phyloP scores from a whole-genome alignment of 2,113 vertebrate species.

The chimpanzee (Pan troglodytes) region NHGRI_mPanTro3-v2.1_pri NC_072418.2:34912001-34912500 shows the following conservation, averaged over 20 bases:
- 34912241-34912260: not conserved
- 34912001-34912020: not conserved
- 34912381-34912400: accelerated
- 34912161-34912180: not conserved
- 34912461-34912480: not conserved
- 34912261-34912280: not conserved
- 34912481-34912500: not conserved
- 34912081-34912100: not conserved
- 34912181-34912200: not conserved
- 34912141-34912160: not conserved
- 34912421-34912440: not conserved
- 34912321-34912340: not conserved
- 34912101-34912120: not conserved
- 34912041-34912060: not conserved
- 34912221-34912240: not conserved
- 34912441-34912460: not conserved
- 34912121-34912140: not conserved
- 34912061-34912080: not conserved
- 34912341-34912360: not conserved
- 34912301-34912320: not conserved
- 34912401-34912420: too few relatives aligned
- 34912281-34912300: not conserved
- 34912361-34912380: not conserved
- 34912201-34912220: not conserved
- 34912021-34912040: not conserved